Base-by-base conservation (phyloP, 35 echinoderm and acorn worm genomes). In the Eucidaris tribuloides region DNA sequence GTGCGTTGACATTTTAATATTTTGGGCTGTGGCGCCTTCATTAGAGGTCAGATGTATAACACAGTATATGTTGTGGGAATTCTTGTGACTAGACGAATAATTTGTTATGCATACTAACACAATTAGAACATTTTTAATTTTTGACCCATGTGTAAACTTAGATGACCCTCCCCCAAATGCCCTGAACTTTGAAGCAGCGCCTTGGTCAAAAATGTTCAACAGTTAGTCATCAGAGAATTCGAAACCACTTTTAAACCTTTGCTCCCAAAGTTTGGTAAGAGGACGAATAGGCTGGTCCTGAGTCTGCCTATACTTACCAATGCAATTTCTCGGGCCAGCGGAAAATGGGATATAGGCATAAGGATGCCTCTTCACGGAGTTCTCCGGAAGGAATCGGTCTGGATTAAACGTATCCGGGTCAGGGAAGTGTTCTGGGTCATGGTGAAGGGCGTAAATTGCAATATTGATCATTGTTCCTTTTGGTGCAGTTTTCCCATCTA, bases 321-420 rank as follows among this genome's bases (percentile, higher is more conserved):
- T 97, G 63, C 94, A 97, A 65, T 97, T 97, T 45, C 94, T 92
- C 32, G 89, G 77, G 40, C 94, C 94, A 78, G 94, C 94, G 27
- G 94, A 97, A 76, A 97, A 97, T 7, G 94, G 94, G 5, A 97
- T 82, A 42, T 97, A 97, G 14, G 94, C 81, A 82, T 81, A 97
- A 29, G 94, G 81, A 80, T 92, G 94, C 24, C 89, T 58, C n/a
- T 78, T 91, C 15, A 62, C 31, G 5, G 34, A 72, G 42, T 97
- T 92, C 41, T 92, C 81, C 7, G 72, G 46, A 35, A 88, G 33
- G 71, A 97, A 97, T 20, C 94, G 46, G 36, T 97, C 94, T 5
- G 94, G 94, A 52, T 92, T 83, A 86, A 97, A 97, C 66, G 85
- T 84, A 25, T 97, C 86, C 38, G 89, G 89, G 28, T 92, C 77